Evolutionary conservation across 2,797 vertebrate genomes (phyloP), one percentile per base, ranked within the genome.

Genomic region (Tangara arthus): DNA sequence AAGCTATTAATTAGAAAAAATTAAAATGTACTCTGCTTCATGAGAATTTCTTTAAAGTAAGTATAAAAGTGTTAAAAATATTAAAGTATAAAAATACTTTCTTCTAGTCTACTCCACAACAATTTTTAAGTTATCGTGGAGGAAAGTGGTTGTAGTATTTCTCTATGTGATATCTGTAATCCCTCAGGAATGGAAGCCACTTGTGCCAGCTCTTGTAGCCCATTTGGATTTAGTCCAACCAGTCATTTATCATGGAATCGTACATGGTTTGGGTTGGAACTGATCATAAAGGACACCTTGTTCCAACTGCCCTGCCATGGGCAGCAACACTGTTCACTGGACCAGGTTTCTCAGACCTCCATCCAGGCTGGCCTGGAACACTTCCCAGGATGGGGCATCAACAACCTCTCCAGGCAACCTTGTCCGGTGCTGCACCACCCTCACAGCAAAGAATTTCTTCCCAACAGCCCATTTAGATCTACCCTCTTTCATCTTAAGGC

Each of bases 131-230:
- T 71, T 68, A 32, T 28, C 7, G 27, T 55, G 2, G 11, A 7
- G 6, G 16, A 8, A 23, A 3, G 8, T 5, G 1, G 6, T 9
- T 3, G 2, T 16, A 14, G 1, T 21, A 8, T 35, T 50, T 65
- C 12, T 57, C 61, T 41, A n/a, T 16, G 17, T 37, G 13, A 14
- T 13, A 4, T 52, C 8, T 61, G 15, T 6, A 18, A 0, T 5
- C 6, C 10, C 28, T 37, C 46, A 35, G 15, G 39, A 84, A 60
- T n/a, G 26, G 27, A 57, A 76, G 8, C 3, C 24, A 11, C 12
- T 32, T 20, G 6, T 49, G 4, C 14, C 28, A 37, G 23, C 4
- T 60, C 16, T 49, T 3, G 0, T 50, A 57, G 22, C 1, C 14
- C 24, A 35, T 41, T 39, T 59, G 35, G 69, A 76, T 4, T 72